Conservation (phyloP, 2,888 invertebrate species). For the Dromius quadrimaculatus region DNA sequence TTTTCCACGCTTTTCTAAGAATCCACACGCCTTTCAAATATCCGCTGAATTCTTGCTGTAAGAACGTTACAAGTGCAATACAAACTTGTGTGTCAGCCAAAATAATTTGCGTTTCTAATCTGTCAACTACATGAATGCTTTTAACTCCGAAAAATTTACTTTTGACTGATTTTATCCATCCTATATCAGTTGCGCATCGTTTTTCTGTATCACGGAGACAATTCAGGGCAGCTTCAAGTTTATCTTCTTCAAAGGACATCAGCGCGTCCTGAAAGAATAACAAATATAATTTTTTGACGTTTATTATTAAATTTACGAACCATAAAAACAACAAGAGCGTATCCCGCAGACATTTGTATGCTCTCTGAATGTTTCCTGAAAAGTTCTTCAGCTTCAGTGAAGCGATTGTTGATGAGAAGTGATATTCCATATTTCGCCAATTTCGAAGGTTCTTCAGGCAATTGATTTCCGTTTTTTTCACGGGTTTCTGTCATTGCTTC, state of each 20-base stretch:
- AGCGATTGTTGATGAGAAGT: conserved; percentile 67
- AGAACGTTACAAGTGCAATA: conserved; percentile 73
- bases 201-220: conserved; percentile 73
- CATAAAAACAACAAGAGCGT: conserved; percentile 68
- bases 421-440: conserved; percentile 67
- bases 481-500: conserved; percentile 37
- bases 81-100: conserved; percentile 76
- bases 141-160: conserved; percentile 66
- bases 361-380: conserved; percentile 66
- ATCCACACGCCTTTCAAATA: conserved; percentile 77
- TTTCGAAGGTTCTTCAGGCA: conserved; percentile 62
- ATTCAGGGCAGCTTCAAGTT: conserved; percentile 70
- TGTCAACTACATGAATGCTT: conserved; percentile 56
- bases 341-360: conserved; percentile 67
- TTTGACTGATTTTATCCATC: conserved; percentile 71
- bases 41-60: conserved; percentile 75
- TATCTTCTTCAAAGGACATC: conserved; percentile 78
- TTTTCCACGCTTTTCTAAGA: conserved; percentile 77
- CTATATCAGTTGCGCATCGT: conserved; percentile 69
- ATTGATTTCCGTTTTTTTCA: conserved; percentile 53
- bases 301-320: conserved; percentile 59
- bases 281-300: not conserved
- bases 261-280: conserved; percentile 72
- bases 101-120: conserved; percentile 74
- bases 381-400: conserved; percentile 65